phyloP scores from a whole-genome alignment of 2,797 vertebrate species.

The Myotis myotis region DNA sequence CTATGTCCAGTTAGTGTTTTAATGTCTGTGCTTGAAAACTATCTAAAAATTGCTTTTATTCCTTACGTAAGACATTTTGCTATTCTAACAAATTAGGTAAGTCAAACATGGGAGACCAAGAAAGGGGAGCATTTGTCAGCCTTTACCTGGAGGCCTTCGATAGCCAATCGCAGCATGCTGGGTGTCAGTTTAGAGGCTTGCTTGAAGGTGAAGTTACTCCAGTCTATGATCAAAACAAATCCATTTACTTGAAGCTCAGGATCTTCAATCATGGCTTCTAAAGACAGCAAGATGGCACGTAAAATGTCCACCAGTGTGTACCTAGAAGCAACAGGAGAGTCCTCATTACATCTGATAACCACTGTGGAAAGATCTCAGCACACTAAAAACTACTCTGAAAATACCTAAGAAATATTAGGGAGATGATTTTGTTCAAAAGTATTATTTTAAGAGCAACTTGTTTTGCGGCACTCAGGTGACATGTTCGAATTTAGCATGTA shows the following conservation, averaged over 20 bases:
- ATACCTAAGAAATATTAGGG: background rate
- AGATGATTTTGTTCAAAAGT: background rate
- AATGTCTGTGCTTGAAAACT: background rate
- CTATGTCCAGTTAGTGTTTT: background rate
- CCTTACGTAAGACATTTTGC: background rate
- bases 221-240: constrained; percentile 99
- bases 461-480: background rate
- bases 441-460: background rate
- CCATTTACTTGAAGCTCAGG: constrained; percentile 98
- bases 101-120: background rate
- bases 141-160: constrained; percentile 96
- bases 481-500: background rate
- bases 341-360: constrained; percentile 52
- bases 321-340: constrained; percentile 82
- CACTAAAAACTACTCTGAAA: constrained; percentile 17
- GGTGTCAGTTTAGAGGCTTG: constrained; percentile 98
- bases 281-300: constrained; percentile 95
- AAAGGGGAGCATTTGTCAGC: background rate
- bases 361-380: background rate
- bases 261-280: constrained; percentile 99
- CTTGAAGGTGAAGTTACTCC: constrained; percentile 99
- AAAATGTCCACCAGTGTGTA: constrained; percentile 99
- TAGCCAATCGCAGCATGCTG: constrained; percentile 97
- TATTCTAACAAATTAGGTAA: background rate
- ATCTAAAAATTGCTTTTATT: background rate